phyloP scores from a whole-genome alignment of 2,797 vertebrate genomes.

The Amblyopsis hoosieri region DNA sequence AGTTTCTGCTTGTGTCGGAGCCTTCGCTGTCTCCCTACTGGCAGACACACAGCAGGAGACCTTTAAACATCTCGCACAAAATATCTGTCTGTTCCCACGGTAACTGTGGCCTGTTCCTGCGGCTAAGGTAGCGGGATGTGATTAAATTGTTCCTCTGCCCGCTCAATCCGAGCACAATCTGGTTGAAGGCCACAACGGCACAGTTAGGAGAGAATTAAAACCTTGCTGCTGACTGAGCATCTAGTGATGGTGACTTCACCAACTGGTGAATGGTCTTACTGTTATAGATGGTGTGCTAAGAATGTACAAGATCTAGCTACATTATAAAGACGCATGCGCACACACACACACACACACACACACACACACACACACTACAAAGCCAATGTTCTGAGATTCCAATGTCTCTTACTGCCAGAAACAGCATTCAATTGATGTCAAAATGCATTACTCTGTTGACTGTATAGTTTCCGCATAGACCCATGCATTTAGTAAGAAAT shows the following conservation, averaged over 20 bases:
- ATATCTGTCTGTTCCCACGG: slow-evolving; percentile 64
- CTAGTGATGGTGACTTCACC: slow-evolving; percentile 7
- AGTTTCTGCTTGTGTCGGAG: slow-evolving; percentile 68
- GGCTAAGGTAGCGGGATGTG: slow-evolving; percentile 6
- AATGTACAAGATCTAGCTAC: neutral
- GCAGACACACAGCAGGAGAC: slow-evolving; percentile 64
- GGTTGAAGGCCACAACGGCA: slow-evolving; percentile 2
- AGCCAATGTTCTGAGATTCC: neutral
- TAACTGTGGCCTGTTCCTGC: slow-evolving; percentile 38
- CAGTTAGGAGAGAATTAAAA: slow-evolving; percentile 18
- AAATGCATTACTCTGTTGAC: no score
- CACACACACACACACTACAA: slow-evolving; percentile 2
- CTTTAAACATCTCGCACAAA: slow-evolving; percentile 63
- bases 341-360: slow-evolving; percentile 4
- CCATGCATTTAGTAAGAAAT: no score
- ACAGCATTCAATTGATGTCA: no score
- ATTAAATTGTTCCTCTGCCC: slow-evolving; percentile 20
- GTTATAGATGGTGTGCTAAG: no score
- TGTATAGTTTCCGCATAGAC: no score
- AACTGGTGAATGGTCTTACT: slow-evolving; percentile 2
- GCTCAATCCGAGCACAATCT: neutral
- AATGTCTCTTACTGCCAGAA: no score
- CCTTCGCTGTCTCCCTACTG: slow-evolving; percentile 63
- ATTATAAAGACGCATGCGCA: no score
- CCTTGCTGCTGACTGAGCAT: neutral